Evolutionary conservation across 2,888 invertebrate species (phyloP), one percentile per base, ranked within the genome.

Genomic region (Nycteola revayana): DNA sequence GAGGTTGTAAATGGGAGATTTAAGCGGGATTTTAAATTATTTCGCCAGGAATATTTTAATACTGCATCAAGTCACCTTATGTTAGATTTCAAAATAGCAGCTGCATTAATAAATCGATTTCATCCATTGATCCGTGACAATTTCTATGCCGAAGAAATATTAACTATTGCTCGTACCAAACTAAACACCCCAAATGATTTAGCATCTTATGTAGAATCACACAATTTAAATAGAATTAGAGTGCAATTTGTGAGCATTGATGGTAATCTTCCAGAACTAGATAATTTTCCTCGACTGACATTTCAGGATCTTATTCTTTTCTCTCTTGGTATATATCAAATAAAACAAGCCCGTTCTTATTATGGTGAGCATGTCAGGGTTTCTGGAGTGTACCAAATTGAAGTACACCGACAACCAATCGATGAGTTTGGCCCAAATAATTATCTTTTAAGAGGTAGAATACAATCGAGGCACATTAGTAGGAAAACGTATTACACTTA

Each of bases 141-240:
- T 5, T 2, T 0, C 20, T 30, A 39, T 36, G 33, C 39, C 25
- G 10, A 10, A n/a, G 25, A 36, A 30, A 33, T 43, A 6, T 6
- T 43, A 7, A 7, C 29, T 11, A 31, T 20, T 21, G 26, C 36
- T 0, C 2, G 21, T 27, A 1, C 9, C 9, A 5, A 5, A 8
- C 27, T 3, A 9, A 7, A 21, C 2, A 11, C 11, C 5, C 27
- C 23, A 28, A 30, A 30, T 7, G 8, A 6, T 21, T 7, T 36
- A n/a, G 18, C 25, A 1, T 10, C 7, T 4, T 29, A 25, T 25
- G 21, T 29, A 1, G 14, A 25, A 1, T 14, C 10, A 25, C 29
- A 18, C 25, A 35, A 25, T 35, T 9, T 35, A 8, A 23, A 24
- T 18, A 14, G 26, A 14, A 5, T 5, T 14, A 14, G 14, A 5